These are phyloP conservation scores for Athene cunicularia DNA, from an alignment of 2,113 vertebrate species.

Conservation along the genomic window DNA sequence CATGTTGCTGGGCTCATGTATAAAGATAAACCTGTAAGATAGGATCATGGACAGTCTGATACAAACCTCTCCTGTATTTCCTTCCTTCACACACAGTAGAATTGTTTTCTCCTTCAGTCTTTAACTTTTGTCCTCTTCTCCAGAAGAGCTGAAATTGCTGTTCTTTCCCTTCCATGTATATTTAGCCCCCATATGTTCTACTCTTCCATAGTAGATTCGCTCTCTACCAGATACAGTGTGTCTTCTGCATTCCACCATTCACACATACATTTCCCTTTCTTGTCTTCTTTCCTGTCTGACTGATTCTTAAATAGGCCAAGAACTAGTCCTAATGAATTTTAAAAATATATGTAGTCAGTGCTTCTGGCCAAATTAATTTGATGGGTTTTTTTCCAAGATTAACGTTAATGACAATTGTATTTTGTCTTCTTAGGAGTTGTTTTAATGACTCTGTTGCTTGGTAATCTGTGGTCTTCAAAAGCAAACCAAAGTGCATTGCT, in stretches of 20 bases:
- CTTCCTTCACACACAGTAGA: background rate
- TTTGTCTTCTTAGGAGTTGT: conserved; percentile 35
- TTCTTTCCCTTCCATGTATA: background rate
- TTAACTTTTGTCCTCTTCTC: background rate
- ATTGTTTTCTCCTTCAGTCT: background rate
- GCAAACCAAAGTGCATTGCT: conserved; percentile 22
- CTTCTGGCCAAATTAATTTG: conserved; percentile 3
- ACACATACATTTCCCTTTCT: background rate
- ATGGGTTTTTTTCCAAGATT: background rate
- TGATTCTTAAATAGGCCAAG: conserved; percentile 27
- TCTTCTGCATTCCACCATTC: background rate
- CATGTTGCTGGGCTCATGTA: background rate
- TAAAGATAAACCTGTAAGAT: background rate
- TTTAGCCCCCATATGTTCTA: background rate
- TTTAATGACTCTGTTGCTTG: conserved; percentile 49
- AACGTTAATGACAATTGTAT: conserved; percentile 28
- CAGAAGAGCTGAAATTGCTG: background rate
- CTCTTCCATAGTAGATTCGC: background rate
- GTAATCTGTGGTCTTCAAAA: conserved; percentile 43
- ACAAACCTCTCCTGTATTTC: background rate
- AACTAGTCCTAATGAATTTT: conserved; percentile 21
- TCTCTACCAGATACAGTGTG: background rate
- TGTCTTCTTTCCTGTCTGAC: background rate
- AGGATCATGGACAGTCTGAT: background rate
- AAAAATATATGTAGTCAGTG: conserved; percentile 19